Evolutionary conservation across 2,888 invertebrate genomes (phyloP), one percentile per base, ranked within the genome.

Genomic region (Meganola albula): DNA sequence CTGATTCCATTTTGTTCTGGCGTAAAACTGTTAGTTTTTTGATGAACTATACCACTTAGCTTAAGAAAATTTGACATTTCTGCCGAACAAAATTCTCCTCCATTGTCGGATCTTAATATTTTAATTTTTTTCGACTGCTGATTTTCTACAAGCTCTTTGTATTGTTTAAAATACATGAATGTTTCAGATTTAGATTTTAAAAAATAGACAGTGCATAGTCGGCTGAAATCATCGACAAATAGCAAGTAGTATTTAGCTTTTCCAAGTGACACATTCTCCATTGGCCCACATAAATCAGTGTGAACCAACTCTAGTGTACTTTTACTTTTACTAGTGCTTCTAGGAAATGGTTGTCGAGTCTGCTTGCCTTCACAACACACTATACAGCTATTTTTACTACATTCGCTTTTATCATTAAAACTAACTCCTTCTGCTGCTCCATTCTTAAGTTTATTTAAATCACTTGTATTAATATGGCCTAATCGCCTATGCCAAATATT

Each of bases 261-360:
- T 5, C 16, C 16, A 4, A 16, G 16, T 16, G 16, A 16, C 16
- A 16, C 4, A 6, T 16, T 16, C 16, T 16, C 16, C 16, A 12
- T 34, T 14, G 34, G 33, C 9, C 27, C 33, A 33, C 33, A 33
- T 23, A 42, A 7, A 11, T 42, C 33, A 20, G 38, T 22, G 13
- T 37, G 40, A 3, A 44, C 30, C 13, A 36, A 12, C 12, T 39
- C 35, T n/a, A 40, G 28, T 1, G 4, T 16, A 5, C 16, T 16
- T 6, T 16, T 16, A 16, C 6, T 16, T 16, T 16, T 6, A 16
- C 16, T 16, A 16, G 16, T 16, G 6, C 16, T 16, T 5, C 4
- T 6, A 6, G 16, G 16, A 6, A 16, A 16, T 4, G 16, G 16
- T 4, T 5, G 16, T 16, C 6, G 4, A 6, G 16, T 16, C n/a